Conservation (phyloP, 2,888 invertebrate genomes). For the Tortricodes alternella region DNA sequence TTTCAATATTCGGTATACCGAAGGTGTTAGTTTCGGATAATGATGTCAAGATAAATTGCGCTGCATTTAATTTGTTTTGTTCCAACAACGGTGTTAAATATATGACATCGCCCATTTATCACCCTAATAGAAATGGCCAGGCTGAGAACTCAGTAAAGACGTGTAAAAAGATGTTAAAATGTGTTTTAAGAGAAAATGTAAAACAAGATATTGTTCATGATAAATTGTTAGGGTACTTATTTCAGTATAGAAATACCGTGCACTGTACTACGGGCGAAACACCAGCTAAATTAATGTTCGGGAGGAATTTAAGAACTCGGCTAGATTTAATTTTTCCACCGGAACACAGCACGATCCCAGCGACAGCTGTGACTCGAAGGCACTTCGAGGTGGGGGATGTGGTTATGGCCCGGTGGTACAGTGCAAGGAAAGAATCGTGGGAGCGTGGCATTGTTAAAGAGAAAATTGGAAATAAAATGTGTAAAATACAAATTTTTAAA, state of each 20-base stretch:
- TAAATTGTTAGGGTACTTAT: conserved; percentile 32
- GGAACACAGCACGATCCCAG: background rate
- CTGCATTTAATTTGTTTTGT: conserved; percentile 31
- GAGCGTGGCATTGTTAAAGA: conserved; percentile 14
- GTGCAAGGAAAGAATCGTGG: conserved; percentile 26
- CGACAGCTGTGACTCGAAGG: background rate
- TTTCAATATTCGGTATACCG: conserved; percentile 32
- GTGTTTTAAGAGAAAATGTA: conserved; percentile 24
- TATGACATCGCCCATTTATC: conserved; percentile 28
- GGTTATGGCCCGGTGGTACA: conserved; percentile 33
- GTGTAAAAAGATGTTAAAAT: conserved; percentile 37
- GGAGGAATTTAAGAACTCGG: conserved; percentile 33
- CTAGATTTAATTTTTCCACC: conserved; percentile 32
- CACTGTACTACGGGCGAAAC: conserved; percentile 35
- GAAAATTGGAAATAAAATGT: conserved; percentile 32
- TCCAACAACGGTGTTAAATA: conserved; percentile 28
- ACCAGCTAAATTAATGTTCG: conserved; percentile 37
- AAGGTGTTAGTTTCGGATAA: conserved; percentile 21
- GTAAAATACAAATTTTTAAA: conserved; percentile 8
- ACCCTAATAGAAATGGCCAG: conserved; percentile 14
- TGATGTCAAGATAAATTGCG: conserved; percentile 27
- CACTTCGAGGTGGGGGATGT: conserved; percentile 19
- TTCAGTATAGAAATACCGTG: conserved; percentile 36
- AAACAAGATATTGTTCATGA: conserved; percentile 16
- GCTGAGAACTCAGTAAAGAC: conserved; percentile 25